Evolutionary conservation across 2,888 invertebrate genomes (phyloP).

Genomic region (Drosophila fungiperda): DNA sequence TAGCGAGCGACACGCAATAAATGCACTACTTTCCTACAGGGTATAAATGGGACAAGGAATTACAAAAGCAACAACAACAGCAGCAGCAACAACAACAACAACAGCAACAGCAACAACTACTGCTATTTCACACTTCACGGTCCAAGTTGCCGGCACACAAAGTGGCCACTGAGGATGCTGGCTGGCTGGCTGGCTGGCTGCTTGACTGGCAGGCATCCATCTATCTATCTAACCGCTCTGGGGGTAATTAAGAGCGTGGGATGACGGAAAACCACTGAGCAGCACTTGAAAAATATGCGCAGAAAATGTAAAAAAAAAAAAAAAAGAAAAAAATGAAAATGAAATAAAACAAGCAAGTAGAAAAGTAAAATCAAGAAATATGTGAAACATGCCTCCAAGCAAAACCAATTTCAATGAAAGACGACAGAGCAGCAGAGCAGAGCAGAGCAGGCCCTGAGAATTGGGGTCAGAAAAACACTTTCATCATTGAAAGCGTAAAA

Average conservation of each 20-base stretch:
- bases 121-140: constrained; percentile 28
- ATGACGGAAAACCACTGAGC: constrained; percentile 61
- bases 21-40: constrained; percentile 1
- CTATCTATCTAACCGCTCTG: constrained; percentile 18
- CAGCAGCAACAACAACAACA: neutral
- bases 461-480: constrained; percentile 79
- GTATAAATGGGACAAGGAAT: constrained; percentile 33
- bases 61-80: neutral
- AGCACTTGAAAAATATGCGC: constrained; percentile 62
- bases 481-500: constrained; percentile 56
- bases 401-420: constrained; percentile 47
- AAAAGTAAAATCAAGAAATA: constrained; percentile 79
- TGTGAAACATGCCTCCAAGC: constrained; percentile 72
- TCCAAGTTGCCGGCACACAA: constrained; percentile 44
- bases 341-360: constrained; percentile 22
- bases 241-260: constrained; percentile 81
- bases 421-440: constrained; percentile 9
- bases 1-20: neutral
- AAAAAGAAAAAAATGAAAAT: constrained; percentile 23
- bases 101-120: neutral
- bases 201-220: constrained; percentile 5
- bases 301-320: constrained; percentile 56
- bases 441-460: constrained; percentile 39
- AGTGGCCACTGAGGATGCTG: constrained; percentile 54
- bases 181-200: neutral